phyloP scores from a whole-genome alignment of 2,113 vertebrate species.

The Sceloporus undulatus region DNA sequence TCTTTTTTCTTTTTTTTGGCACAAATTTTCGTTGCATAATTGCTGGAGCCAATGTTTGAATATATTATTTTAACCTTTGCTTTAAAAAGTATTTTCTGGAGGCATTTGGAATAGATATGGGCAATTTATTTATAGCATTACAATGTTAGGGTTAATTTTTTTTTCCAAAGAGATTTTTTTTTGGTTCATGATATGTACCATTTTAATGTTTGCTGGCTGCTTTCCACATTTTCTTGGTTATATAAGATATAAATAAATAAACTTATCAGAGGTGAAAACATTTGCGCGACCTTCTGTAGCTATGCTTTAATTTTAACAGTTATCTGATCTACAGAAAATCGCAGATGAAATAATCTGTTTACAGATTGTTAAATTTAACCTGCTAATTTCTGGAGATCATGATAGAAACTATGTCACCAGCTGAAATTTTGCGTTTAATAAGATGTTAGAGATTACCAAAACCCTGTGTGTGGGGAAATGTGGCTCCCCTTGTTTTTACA shows the following conservation, averaged over 20 bases:
- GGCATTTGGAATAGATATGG: background rate
- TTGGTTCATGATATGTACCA: background rate
- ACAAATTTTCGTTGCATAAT: background rate
- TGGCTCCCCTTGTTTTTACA: too few species aligned
- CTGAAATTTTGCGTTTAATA: background rate
- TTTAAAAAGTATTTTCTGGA: background rate
- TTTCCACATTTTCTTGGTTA: background rate
- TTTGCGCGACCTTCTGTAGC: background rate
- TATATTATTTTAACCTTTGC: background rate
- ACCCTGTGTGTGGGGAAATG: background rate
- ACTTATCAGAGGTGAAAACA: background rate
- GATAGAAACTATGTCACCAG: background rate
- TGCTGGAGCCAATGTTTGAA: background rate
- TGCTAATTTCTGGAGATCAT: slow-evolving; percentile 3
- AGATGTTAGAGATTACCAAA: background rate
- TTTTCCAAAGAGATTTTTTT: background rate
- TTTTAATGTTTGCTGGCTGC: background rate
- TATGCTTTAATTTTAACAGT: background rate
- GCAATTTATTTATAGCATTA: background rate
- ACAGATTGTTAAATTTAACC: background rate
- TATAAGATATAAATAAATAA: background rate
- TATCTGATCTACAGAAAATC: background rate
- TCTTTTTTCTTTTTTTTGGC: slow-evolving; percentile 13
- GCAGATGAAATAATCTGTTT: too few species aligned
- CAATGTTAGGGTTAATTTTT: background rate